Percentiles rank a stretch among this genome's conserved stretches.
Evolutionary conservation across 37 sponge, comb jelly and placozoan species (phyloP).

Genomic region (Hexactinellida sp.): DNA sequence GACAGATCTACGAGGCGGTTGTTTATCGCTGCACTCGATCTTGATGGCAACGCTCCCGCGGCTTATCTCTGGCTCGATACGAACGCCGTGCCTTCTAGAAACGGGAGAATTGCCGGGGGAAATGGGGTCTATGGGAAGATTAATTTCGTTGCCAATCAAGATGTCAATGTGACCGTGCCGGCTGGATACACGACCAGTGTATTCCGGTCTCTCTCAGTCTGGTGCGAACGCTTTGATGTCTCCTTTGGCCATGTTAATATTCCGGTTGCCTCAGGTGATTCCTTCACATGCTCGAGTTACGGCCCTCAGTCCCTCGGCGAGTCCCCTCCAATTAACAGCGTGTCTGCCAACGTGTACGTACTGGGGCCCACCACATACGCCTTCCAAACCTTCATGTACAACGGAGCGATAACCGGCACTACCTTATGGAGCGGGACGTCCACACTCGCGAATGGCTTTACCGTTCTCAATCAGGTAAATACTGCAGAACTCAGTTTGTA

Average conservation of each 20-base stretch:
- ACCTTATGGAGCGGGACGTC: background rate
- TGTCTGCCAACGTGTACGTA: background rate
- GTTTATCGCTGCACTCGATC: background rate
- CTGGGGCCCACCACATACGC: background rate
- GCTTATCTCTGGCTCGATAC: background rate
- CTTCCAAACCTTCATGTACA: background rate
- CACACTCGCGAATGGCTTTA: background rate
- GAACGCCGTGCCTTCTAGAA: background rate
- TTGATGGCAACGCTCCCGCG: background rate
- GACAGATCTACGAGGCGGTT: background rate
- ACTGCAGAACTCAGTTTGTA: background rate
- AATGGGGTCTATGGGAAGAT: background rate
- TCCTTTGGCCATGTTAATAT: background rate
- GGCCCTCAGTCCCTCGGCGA: background rate
- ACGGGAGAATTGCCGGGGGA: background rate
- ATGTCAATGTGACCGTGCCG: background rate
- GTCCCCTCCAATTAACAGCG: background rate
- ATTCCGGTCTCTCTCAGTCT: background rate
- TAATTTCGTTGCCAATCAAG: background rate
- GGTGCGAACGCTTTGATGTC: background rate
- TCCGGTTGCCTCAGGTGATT: background rate
- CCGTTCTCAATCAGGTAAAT: background rate
- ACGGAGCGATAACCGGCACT: background rate
- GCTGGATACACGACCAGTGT: background rate
- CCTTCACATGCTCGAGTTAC: background rate